Evolutionary conservation across 2,888 invertebrate genomes (phyloP).

Genomic region (Cataglyphis cursor): DNA sequence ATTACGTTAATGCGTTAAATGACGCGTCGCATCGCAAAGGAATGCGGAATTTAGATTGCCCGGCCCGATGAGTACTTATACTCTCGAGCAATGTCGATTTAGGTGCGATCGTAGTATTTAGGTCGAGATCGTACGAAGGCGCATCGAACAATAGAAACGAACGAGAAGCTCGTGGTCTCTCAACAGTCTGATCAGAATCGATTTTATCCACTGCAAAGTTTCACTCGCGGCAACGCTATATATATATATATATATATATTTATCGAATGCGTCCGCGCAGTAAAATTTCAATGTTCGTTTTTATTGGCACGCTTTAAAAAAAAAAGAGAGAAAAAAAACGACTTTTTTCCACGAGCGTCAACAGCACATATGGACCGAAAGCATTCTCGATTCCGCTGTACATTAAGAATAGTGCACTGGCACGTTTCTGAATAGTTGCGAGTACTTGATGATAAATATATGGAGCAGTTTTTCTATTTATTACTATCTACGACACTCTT

Average conservation of each 20-base stretch:
- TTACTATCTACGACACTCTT: background rate
- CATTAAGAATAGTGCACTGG: slow-evolving; percentile 25
- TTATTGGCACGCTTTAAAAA: slow-evolving; percentile 10
- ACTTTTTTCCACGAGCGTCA: background rate
- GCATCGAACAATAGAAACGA: background rate
- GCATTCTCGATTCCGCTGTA: slow-evolving; percentile 7
- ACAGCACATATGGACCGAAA: background rate
- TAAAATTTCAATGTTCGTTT: slow-evolving; percentile 22
- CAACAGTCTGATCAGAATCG: slow-evolving; percentile 19
- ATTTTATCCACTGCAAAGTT: slow-evolving; percentile 27
- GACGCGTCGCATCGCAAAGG: slow-evolving; percentile 21
- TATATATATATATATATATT: too few species aligned
- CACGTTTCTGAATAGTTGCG: background rate
- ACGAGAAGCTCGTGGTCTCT: background rate
- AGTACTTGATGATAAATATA: background rate
- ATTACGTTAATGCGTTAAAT: slow-evolving; percentile 40
- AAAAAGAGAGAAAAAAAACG: background rate
- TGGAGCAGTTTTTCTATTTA: background rate
- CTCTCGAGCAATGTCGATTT: slow-evolving; percentile 9
- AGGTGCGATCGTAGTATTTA: too few species aligned
- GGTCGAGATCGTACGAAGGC: background rate
- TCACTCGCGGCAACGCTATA: background rate
- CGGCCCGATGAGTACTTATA: slow-evolving; percentile 3
- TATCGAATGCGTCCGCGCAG: background rate
- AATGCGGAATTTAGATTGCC: slow-evolving; percentile 15